A percentile compares a stretch with the other conserved stretches of the same genome.
Conservation (phyloP, 1,140 invertebrate genomes). For the Lethocerus indicus region DNA sequence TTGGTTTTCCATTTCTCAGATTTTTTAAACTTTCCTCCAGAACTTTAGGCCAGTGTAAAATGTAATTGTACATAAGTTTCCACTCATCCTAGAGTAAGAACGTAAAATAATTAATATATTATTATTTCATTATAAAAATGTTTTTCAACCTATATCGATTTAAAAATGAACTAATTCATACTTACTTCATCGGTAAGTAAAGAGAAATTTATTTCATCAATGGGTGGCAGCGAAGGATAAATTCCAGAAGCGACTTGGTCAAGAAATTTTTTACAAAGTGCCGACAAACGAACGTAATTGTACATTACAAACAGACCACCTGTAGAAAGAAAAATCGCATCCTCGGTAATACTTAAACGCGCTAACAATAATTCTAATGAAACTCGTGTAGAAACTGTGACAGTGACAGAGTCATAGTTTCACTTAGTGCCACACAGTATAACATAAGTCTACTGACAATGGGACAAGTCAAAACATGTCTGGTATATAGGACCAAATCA, state of each 20-base stretch:
- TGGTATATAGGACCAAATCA: too few species aligned
- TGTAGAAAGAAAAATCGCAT: not conserved
- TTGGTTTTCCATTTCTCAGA: slow-evolving; percentile 25
- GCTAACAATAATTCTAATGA: not conserved
- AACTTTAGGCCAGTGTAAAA: slow-evolving; percentile 38
- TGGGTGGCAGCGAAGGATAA: slow-evolving; percentile 4
- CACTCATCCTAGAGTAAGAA: slow-evolving; percentile 41
- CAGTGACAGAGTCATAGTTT: too few species aligned
- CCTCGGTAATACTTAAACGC: not conserved
- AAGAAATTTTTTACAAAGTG: slow-evolving; percentile 2
- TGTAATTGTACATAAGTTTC: slow-evolving; percentile 43
- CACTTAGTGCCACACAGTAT: too few species aligned
- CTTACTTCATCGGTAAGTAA: slow-evolving; percentile 4
- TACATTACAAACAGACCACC: slow-evolving; percentile 9
- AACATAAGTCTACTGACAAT: too few species aligned
- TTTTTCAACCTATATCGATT: not conserved
- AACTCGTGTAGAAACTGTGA: too few species aligned
- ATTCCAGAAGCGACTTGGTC: not conserved
- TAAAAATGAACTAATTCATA: not conserved
- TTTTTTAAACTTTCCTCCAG: slow-evolving; percentile 31
- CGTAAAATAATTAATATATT: not conserved
- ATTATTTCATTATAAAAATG: not conserved
- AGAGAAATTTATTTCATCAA: slow-evolving; percentile 4
- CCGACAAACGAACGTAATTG: slow-evolving; percentile 7
- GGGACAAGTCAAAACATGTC: too few species aligned